phyloP scores from a whole-genome alignment of 2,797 vertebrate genomes.

The Fundulus diaphanus region DNA sequence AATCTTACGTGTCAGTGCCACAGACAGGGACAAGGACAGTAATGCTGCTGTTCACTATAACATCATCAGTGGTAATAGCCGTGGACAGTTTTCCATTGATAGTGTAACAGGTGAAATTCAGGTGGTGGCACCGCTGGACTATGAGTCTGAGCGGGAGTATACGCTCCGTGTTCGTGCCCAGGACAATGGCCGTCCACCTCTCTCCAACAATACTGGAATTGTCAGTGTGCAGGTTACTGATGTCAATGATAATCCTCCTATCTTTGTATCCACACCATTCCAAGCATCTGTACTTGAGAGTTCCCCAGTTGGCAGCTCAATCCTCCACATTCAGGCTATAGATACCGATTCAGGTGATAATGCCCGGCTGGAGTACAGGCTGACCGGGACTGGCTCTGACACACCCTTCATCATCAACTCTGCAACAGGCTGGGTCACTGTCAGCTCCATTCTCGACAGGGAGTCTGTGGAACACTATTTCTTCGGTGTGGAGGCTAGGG shows the following conservation, averaged over 20 bases:
- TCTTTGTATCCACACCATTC: conserved; percentile 98
- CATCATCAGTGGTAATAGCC: conserved; percentile 96
- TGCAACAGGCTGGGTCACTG: conserved; percentile 96
- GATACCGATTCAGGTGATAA: conserved; percentile 97
- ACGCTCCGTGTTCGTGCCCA: conserved; percentile 93
- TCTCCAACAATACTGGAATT: conserved; percentile 97
- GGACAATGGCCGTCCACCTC: conserved; percentile 93
- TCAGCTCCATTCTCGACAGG: conserved; percentile 91
- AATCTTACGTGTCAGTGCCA: conserved; percentile 90
- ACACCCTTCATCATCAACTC: conserved; percentile 95
- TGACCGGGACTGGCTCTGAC: conserved; percentile 87
- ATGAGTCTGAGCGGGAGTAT: conserved; percentile 93
- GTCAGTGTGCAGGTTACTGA: conserved; percentile 95
- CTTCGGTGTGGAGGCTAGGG: conserved; percentile 94
- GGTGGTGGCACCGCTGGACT: conserved; percentile 94
- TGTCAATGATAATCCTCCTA: conserved; percentile 95
- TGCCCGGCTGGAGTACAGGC: conserved; percentile 91
- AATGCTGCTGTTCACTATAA: conserved; percentile 96
- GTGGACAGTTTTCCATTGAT: conserved; percentile 96
- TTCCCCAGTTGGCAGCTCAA: conserved; percentile 92
- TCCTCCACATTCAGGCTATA: conserved; percentile 97
- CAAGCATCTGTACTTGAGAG: conserved; percentile 96
- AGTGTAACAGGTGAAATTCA: conserved; percentile 95
- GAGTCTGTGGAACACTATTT: conserved; percentile 95
- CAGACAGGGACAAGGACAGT: conserved; percentile 93